Base-by-base conservation (phyloP, 2,797 vertebrate genomes). In the Peromyscus attwateri region DNA sequence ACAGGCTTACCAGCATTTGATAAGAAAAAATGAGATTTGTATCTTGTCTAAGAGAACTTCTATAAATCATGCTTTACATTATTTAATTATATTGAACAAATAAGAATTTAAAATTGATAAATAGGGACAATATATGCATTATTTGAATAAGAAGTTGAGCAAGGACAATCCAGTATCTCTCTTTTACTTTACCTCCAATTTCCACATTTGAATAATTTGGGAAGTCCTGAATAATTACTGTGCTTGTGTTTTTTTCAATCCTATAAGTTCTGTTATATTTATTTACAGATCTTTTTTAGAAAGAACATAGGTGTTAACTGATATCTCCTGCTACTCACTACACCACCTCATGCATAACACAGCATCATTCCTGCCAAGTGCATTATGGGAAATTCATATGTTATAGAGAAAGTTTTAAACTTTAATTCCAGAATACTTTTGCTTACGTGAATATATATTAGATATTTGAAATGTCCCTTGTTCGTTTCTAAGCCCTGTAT, bases 1-100 rank as follows among this genome's bases (percentile, higher is more conserved):
- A 75, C 70, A 12, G 55, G 19, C 29, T 23, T 87, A 4, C 43
- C 19, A 89, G 73, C 64, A 91, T 89, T 96, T 27, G 81, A 89
- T 1, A 66, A 5, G 17, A 34, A 0, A 68, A 85, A 89, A 34
- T 49, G 27, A 81, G 17, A 92, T 91, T 84, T 34, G 21, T 81
- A 62, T 77, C 43, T 95, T 64, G 37, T 2, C 11, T 92, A 85
- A 49, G 10, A 68, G 12, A 49, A 66, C 3, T 83, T 68, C 79
- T 64, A 6, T 64, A 10, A 57, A 79, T 62, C 34, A 37, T 7
- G 0, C 87, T 87, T 76, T 23, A 27, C 68, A 40, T 87, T n/a
- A 57, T 91, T 94, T 90, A 29, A 79, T 79, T 85, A 49, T 87
- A 23, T 52, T 27, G 29, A 14, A 40, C 40, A 85, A 73, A 60